Conservation (phyloP, 2,113 vertebrate species). For the Otis tarda region DNA sequence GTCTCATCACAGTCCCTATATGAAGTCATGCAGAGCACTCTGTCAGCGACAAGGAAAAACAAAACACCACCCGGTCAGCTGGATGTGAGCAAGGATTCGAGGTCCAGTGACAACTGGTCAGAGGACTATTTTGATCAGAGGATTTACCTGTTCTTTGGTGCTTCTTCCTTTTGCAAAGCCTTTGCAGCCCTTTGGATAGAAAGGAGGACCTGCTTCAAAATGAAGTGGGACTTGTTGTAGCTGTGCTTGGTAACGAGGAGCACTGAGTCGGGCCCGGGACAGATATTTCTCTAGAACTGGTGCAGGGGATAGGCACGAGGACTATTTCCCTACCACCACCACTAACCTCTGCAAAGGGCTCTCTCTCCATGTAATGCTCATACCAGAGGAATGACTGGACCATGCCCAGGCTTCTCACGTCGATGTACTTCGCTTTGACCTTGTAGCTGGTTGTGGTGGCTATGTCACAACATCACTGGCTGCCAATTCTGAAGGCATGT, state of each 20-base stretch:
- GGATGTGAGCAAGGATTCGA: neutral
- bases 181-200: neutral
- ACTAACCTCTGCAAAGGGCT: neutral
- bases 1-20: fast-evolving
- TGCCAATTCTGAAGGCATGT: neutral
- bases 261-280: too few relatives aligned
- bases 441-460: neutral
- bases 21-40: neutral
- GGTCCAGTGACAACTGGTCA: neutral
- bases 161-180: neutral
- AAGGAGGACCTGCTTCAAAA: neutral
- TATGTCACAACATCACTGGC: neutral
- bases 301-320: neutral
- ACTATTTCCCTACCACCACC: neutral
- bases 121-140: neutral
- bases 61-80: neutral
- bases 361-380: neutral
- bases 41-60: fast-evolving
- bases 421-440: neutral
- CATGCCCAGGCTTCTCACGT: neutral
- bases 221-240: neutral
- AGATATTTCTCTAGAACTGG: neutral
- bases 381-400: neutral
- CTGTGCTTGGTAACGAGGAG: neutral
- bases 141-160: neutral